Evolutionary conservation across 2,113 vertebrate species (phyloP), one percentile per base, ranked within the genome.

Genomic region (Tiliqua scincoides): DNA sequence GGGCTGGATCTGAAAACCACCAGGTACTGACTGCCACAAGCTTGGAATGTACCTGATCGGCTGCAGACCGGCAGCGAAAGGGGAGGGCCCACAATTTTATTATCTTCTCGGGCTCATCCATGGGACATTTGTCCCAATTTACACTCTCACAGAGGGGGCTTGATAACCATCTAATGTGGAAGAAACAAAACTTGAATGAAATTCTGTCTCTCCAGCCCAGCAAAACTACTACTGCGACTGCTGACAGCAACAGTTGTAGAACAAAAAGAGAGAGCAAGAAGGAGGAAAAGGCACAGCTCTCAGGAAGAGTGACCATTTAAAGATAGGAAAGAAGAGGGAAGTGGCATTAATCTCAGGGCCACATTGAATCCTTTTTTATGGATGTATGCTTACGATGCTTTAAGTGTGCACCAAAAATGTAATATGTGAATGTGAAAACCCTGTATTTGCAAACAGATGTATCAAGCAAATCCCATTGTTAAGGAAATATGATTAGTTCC

Each of bases 1-100:
- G 95, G 59, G 67, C 85, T 0, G 0, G 83, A 83, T 95, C 93
- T 91, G 92, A 89, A 79, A 5, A 0, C 0, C 57, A 48, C 86
- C 77, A 8, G 62, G 78, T 72, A 4, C 35, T 37, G 82, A 81
- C 73, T 72, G 84, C 82, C 86, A 83, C 89, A 43, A 5, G 40
- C 10, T 21, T 2, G 1, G 87, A 79, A 88, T 90, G 88, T 65
- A 18, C 73, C 73, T 85, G 88, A 65, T 40, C 85, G 8, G 84
- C 3, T 4, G 37, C 52, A 32, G 15, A 12, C 57, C 32, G 40
- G n/a, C 8, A 80, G 59, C 77, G 18, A 37, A 40, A 35, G 5
- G 23, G 11, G 1, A 67, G 87, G 65, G 84, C 72, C 52, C 27
- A 3, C 0, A 35, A 4, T 67, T 59, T 27, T 63, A 3, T 30